Evolutionary conservation across 37 sponge, comb jelly and placozoan species (phyloP).

Genomic region (Hexactinellida sp.): DNA sequence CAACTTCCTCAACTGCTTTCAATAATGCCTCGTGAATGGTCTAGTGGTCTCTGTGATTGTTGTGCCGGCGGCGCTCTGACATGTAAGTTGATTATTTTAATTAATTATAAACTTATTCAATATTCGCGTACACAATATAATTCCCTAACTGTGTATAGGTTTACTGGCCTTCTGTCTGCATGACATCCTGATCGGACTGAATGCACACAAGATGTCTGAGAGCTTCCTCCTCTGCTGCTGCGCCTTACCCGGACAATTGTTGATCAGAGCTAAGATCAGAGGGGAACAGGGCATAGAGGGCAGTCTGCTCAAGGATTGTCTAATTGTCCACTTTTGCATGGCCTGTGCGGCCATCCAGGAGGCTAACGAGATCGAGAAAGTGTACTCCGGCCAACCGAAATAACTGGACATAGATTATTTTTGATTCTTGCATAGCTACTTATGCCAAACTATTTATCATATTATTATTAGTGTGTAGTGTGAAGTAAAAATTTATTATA

Average conservation of each 20-base stretch:
- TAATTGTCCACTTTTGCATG: neutral
- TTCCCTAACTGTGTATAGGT: neutral
- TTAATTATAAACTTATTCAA: neutral
- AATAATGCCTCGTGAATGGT: conserved; percentile 3
- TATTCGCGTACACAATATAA: neutral
- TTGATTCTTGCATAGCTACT: too few species aligned
- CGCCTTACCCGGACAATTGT: neutral
- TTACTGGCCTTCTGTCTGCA: neutral
- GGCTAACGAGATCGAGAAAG: neutral
- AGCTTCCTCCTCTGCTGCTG: conserved; percentile 12
- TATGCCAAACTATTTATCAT: too few species aligned
- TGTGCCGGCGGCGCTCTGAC: neutral
- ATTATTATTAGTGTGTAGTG: too few species aligned
- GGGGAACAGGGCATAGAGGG: neutral
- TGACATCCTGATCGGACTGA: neutral
- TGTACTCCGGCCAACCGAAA: neutral
- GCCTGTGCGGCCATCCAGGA: neutral
- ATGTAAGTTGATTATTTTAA: neutral
- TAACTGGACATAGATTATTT: too few species aligned
- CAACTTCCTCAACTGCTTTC: too few species aligned
- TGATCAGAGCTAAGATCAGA: neutral
- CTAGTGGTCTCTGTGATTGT: conserved; percentile 1
- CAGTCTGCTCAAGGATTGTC: neutral
- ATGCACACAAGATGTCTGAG: neutral
- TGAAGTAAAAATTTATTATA: too few species aligned